Evolutionary conservation across 2,797 vertebrate genomes (phyloP), one percentile per base, ranked within the genome.

Genomic region (Siniperca undulata): DNA sequence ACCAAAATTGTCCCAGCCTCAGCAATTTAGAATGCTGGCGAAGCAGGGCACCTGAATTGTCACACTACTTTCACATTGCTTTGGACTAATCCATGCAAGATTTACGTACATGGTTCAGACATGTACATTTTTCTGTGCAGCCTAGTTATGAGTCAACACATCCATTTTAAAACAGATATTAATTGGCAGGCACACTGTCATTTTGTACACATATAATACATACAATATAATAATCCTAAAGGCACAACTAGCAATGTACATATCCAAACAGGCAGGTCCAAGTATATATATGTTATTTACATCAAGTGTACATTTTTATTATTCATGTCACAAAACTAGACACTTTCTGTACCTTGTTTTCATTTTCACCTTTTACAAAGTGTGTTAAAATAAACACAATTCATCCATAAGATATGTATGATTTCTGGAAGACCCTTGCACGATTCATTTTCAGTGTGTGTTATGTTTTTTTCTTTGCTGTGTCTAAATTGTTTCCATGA

Each of bases 1-100:
- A 36, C 61, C 53, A 59, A 85, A 85, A 77, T 76, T 78, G 70
- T 74, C 61, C 76, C 52, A 36, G 65, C 56, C 80, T 91, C 85
- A 90, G 85, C 87, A 68, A 70, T 80, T 88, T 66, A 38, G 44
- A 65, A 73, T 84, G 78, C 75, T 82, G 30, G 42, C 42, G 22
- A 81, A 70, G 77, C 77, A 80, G 53, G 75, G 65, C 68, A 42
- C 55, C 20, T 36, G 69, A 77, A 75, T 24, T 80, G 75, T 81
- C 44, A 73, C 58, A 34, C 24, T 34, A 12, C 46, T 68, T 40
- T 22, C 56, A 76, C 24, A 64, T 59, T 19, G 44, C 62, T 61
- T 62, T 44, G 16, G 52, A 68, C 71, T 77, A 71, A 78, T 72
- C 76, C 67, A 7, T 64, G 61, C 62, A 14, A 59, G 48, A 68